Evolutionary conservation across 2,888 invertebrate species (phyloP), one percentile per base, ranked within the genome.

Genomic region (Calliphora vomitoria): DNA sequence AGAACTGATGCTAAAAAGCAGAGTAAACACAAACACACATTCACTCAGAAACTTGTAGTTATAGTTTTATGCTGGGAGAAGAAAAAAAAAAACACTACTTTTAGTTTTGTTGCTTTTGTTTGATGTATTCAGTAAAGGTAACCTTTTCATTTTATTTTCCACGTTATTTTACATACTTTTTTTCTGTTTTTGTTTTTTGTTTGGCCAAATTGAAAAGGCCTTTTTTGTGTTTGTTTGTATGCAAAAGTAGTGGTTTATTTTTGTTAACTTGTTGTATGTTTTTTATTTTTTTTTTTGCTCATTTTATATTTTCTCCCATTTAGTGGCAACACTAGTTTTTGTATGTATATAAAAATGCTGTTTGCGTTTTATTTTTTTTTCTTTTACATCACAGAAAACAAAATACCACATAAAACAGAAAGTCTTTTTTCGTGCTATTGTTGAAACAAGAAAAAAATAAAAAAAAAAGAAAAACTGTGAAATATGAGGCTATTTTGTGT

Each of bases 321-420:
- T 84, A 78, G 62, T 79, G 74, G 78, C 50, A 85, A 85, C 87
- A 84, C 87, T 78, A 74, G 78, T 79, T 82, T 84, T 72, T 60
- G 18, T 82, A 20, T 62, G 50, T 84, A 71, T 84, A 60, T 35
- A 35, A 5, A 35, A 4, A 62, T 47, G 50, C 41, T 50, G 15
- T 74, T 66, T 74, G 31, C 11, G 3, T 55, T 15, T 66, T n/a
- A 41, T 31, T 79, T 68, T 55, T 50, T 35, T 50, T 76, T 60
- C 64, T 76, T 76, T 76, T 31, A 44, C 3, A 18, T 31, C 25
- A 31, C 2, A 8, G 47, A 47, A n/a, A 13, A 25, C 38, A 44
- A 1, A 62, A 60, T 35, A 55, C 38, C 83, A 50, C 76, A 58
- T 31, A 83, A 78, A 83, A 71, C 53, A 78, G 50, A 78, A 44